Base-by-base conservation (phyloP, 2,888 invertebrate genomes). In the Agrochola lota region DNA sequence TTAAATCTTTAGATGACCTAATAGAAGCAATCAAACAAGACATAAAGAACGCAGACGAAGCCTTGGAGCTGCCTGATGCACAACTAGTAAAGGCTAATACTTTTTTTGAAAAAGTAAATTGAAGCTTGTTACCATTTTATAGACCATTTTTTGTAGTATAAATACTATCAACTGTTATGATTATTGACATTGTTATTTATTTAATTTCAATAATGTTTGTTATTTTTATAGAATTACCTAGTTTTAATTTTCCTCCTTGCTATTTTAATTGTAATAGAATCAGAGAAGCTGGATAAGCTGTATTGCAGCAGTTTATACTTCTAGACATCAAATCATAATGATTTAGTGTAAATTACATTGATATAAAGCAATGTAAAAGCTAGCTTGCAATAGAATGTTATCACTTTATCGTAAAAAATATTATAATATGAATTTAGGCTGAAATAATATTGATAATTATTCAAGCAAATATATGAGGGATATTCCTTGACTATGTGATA, bases 1-100 rank as follows among this genome's bases (percentile, higher is more conserved):
- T 99, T 91, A 94, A 96, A 30, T 98, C 98, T 0, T 86, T 98
- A 49, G 98, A 99, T 72, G 98, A 97, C 35, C 94, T 99, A 75
- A 98, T 98, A 88, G 91, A 93, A 52, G 98, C 98, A 62, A 99
- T 99, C 79, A 97, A 98, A 80, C 95, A 97, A 77, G 99, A 99
- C 90, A 99, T 99, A 85, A 91, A 95, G 8, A 94, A 97, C 85
- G 98, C 99, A 0, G 96, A 97, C 35, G 87, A 94, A 52, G 94
- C 95, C 66, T 94, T 99, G 67, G 97, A 98, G 9, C 92, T 96
- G 73, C 93, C 97, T 20, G 95, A 97, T 69, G 96, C 97, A 88
- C 87, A 91, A 69, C 90, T 92, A 80, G 96, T 97, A 77, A 97
- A 97, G 92, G 90, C 90, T 57, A 94, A 98, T 89, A 88, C 91